Percentiles rank a stretch among this genome's conserved stretches.
phyloP scores from a whole-genome alignment of 2,113 vertebrate species.

The Dascyllus trimaculatus region DNA sequence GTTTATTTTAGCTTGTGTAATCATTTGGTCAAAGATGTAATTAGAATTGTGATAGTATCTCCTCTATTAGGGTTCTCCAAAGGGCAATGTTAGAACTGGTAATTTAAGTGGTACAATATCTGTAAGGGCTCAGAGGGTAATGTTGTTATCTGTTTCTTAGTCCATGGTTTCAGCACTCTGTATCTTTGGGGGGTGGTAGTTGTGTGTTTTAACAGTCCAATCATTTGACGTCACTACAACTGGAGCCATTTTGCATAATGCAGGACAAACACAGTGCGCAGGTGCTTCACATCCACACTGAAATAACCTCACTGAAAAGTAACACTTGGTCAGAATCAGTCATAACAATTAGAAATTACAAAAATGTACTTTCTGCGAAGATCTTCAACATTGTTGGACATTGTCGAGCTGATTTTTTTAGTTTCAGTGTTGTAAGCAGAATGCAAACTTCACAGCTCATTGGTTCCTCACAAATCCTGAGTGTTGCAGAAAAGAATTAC shows the following conservation, averaged over 20 bases:
- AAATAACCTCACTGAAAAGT: neutral
- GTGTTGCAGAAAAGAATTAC: too few species aligned
- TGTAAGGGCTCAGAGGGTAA: neutral
- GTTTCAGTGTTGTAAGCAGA: too few species aligned
- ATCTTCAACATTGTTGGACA: too few species aligned
- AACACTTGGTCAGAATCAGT: too few species aligned
- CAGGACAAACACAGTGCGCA: neutral
- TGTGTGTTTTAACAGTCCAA: too few species aligned
- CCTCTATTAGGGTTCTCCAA: neutral
- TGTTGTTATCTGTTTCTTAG: neutral
- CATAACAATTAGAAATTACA: too few species aligned
- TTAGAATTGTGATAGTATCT: slow-evolving; percentile 5
- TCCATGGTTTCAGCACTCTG: neutral
- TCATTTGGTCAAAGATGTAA: slow-evolving; percentile 6
- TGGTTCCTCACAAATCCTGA: too few species aligned
- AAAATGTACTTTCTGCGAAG: too few species aligned
- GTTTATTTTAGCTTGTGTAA: slow-evolving; percentile 10
- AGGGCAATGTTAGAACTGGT: neutral
- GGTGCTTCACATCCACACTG: neutral
- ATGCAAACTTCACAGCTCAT: too few species aligned
- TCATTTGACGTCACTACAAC: too few species aligned
- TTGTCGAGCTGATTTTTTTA: too few species aligned
- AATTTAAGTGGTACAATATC: neutral
- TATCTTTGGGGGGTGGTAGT: neutral
- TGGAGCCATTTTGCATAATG: neutral